A percentile compares a stretch with the other conserved stretches of the same genome.
These are phyloP conservation scores for Drosophila bocki DNA, from an alignment of 1,140 invertebrate species.

Conservation along the genomic window DNA sequence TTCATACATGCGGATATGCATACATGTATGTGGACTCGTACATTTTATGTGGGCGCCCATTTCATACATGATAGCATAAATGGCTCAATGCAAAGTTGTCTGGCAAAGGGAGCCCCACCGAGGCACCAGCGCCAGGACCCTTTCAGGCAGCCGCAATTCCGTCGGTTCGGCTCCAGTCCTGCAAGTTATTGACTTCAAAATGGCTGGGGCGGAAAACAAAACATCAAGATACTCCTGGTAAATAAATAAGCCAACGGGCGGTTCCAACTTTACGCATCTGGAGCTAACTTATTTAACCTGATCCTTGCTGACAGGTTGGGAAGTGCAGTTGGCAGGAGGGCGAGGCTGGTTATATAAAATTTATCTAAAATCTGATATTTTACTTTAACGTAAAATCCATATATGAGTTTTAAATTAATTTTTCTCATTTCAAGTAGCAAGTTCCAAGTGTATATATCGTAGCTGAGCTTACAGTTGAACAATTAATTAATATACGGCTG, in stretches of 20 bases:
- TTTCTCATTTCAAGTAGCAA: not conserved
- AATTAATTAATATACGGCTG: constrained; percentile 61
- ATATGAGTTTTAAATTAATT: too few species aligned
- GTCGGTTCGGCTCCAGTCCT: constrained; percentile 21
- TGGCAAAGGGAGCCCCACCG: constrained; percentile 38
- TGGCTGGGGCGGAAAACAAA: constrained; percentile 23
- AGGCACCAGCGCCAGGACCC: constrained; percentile 19
- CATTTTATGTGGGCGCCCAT: constrained; percentile 59
- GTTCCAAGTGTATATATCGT: not conserved
- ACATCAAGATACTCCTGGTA: constrained; percentile 24
- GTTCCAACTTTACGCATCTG: constrained; percentile 20
- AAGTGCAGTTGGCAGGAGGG: not conserved
- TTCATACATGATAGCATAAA: constrained; percentile 65
- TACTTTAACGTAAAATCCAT: not conserved
- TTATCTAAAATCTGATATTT: not conserved
- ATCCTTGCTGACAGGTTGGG: constrained; percentile 3
- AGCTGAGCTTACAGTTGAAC: not conserved
- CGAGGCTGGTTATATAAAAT: not conserved
- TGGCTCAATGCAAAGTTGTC: constrained; percentile 58
- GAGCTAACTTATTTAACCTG: constrained; percentile 9
- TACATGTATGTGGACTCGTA: constrained; percentile 14
- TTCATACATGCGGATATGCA: constrained; percentile 18
- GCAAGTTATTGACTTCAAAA: constrained; percentile 56
- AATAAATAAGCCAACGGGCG: constrained; percentile 30
- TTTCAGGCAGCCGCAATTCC: constrained; percentile 34